Evolutionary conservation across 1,140 invertebrate genomes (phyloP).

Genomic region (Brachionus koreanus): DNA sequence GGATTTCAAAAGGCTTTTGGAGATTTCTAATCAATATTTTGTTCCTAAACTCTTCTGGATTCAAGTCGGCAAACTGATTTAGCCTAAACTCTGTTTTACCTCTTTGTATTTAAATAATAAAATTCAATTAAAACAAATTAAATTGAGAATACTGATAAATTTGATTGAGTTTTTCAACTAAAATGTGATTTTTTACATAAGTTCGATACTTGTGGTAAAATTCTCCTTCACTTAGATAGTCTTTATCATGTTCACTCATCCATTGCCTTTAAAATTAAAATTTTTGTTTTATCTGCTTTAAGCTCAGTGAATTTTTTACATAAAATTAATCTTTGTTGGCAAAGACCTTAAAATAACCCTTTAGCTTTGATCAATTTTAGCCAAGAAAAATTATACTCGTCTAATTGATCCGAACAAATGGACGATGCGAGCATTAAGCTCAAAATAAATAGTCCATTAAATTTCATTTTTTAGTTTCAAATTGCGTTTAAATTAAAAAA

Average conservation of each 20-base stretch:
- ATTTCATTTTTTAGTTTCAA: not conserved
- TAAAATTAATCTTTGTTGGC: not conserved
- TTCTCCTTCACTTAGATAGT: not conserved
- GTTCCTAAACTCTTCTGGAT: constrained; percentile 40
- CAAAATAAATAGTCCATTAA: not conserved
- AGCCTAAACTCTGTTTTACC: constrained; percentile 47
- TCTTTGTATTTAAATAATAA: not conserved
- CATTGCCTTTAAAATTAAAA: not conserved
- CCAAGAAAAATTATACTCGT: not conserved
- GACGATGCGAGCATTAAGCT: not conserved
- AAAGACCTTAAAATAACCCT: not conserved
- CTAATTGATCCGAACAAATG: not conserved
- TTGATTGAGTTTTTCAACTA: constrained; percentile 23
- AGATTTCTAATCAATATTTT: constrained; percentile 23
- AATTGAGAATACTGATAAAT: not conserved
- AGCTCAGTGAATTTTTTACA: not conserved
- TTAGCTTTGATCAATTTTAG: not conserved
- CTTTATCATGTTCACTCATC: not conserved
- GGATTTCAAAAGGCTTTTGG: not conserved
- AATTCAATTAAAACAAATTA: not conserved
- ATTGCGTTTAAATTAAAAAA: not conserved
- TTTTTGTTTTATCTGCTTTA: not conserved
- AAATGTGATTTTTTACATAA: constrained; percentile 6
- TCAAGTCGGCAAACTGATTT: constrained; percentile 54
- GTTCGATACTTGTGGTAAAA: constrained; percentile 7